A percentile compares a stretch with the other conserved stretches of the same genome.
Conservation (phyloP, 2,113 vertebrate genomes). For the Paedocypris sp. region DNA sequence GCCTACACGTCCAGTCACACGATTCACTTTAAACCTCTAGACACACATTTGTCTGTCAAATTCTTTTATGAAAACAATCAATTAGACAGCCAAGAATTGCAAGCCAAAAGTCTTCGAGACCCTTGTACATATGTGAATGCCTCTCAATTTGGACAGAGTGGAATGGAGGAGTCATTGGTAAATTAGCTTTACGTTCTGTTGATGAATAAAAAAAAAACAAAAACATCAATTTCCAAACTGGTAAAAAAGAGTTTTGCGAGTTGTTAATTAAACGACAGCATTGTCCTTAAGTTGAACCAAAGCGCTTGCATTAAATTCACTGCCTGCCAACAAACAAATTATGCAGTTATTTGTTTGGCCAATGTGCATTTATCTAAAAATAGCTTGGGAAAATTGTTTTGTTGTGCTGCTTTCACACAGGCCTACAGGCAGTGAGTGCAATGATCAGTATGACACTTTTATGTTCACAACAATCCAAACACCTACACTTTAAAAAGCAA, state of each 20-base stretch:
- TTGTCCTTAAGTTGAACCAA: neutral
- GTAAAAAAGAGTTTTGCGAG: neutral
- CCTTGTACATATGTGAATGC: too few species aligned
- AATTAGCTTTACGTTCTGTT: too few species aligned
- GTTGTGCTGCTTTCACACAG: neutral
- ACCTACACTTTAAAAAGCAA: neutral
- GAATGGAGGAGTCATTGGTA: too few species aligned
- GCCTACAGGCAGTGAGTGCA: neutral
- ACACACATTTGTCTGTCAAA: too few species aligned
- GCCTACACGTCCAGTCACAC: neutral
- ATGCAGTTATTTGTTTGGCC: slow-evolving; percentile 9
- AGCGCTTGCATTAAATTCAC: neutral
- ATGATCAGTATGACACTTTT: neutral
- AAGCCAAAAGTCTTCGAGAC: too few species aligned
- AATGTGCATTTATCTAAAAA: slow-evolving; percentile 20
- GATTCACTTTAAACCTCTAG: neutral
- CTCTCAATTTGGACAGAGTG: too few species aligned
- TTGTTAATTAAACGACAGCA: neutral
- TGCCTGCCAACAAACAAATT: neutral
- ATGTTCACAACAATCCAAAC: neutral
- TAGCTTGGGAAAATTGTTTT: neutral
- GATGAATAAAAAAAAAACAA: too few species aligned
- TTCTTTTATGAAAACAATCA: too few species aligned
- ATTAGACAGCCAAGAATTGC: too few species aligned
- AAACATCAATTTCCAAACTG: too few species aligned